Evolutionary conservation across 2,888 invertebrate genomes (phyloP).

Genomic region (Noctua janthina): DNA sequence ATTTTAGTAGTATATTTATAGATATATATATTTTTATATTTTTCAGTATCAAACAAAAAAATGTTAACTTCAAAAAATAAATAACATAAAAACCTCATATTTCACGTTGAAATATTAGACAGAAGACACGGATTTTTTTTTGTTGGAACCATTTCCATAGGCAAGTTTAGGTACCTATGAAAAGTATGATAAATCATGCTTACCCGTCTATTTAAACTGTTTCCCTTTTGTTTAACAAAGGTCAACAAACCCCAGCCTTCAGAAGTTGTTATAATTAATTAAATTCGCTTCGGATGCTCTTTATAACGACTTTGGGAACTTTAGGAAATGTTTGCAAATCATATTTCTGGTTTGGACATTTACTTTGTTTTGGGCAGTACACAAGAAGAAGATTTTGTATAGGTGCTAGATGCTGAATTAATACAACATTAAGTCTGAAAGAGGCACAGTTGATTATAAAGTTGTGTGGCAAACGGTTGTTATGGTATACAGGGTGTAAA

Average conservation of each 20-base stretch:
- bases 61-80: not conserved
- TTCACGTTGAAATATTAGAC: slow-evolving; percentile 29
- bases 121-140: not conserved
- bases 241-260: slow-evolving; percentile 47
- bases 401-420: not conserved
- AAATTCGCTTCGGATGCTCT: slow-evolving; percentile 30
- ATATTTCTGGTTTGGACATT: not conserved
- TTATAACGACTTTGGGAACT: slow-evolving; percentile 18
- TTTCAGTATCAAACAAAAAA: no score
- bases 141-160: slow-evolving; percentile 18
- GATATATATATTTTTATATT: no score
- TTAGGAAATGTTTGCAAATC: slow-evolving; percentile 11
- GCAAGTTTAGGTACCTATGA: not conserved
- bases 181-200: slow-evolving; percentile 51
- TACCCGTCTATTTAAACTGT: slow-evolving; percentile 31
- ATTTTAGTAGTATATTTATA: no score
- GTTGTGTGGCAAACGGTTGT: not conserved
- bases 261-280: slow-evolving; percentile 53
- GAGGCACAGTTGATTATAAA: not conserved
- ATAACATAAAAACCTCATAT: not conserved
- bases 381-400: not conserved
- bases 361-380: not conserved
- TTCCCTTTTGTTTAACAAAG: slow-evolving; percentile 49
- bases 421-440: not conserved
- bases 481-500: no score